Evolutionary conservation across 2,888 invertebrate genomes (phyloP), one percentile per base, ranked within the genome.

Genomic region (Chrysolina haemoptera): DNA sequence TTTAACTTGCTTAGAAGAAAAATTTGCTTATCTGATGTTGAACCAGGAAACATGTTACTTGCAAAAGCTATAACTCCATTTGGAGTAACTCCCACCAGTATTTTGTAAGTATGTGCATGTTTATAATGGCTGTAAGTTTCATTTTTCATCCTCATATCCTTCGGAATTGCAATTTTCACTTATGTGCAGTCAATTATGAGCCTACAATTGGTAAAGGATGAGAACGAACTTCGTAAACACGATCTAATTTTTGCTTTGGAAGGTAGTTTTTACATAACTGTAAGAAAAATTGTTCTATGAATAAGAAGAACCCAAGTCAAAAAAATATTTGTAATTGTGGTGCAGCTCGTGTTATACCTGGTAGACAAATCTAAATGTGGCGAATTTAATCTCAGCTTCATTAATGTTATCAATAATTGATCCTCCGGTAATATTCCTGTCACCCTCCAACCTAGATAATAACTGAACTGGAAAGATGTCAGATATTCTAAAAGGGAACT

Each of bases 1-100:
- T 55, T 55, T 22, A 55, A 55, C n/a, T 55, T 12, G n/a, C 55
- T 55, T n/a, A 55, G 11, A 11, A 55, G n/a, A 55, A 55, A 55
- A 14, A 55, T 22, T 55, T 22, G 55, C 55, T 55, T 55, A 14
- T 22, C 55, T 55, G 55, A 55, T 14, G 11, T 55, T 22, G 55
- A 55, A 55, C 22, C 55, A 55, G 55, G 11, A 55, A 55, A 55
- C 20, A 55, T 55, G 55, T 55, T 55, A 55, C 55, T 55, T 20
- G 20, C 20, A 55, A 55, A 43, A 43, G 43, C 43, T 43, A 55
- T 55, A 22, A 55, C 55, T 3, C 55, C 55, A 55, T 55, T 55
- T 20, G 22, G 55, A 55, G 55, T 55, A 55, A 55, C 55, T 55
- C 55, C 22, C 55, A 55, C 55, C 55, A 55, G 22, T 20, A 55